Percentiles rank a stretch among this genome's conserved stretches.
phyloP scores from a whole-genome alignment of 2,888 invertebrate genomes.

The Epinotia brunnichana region DNA sequence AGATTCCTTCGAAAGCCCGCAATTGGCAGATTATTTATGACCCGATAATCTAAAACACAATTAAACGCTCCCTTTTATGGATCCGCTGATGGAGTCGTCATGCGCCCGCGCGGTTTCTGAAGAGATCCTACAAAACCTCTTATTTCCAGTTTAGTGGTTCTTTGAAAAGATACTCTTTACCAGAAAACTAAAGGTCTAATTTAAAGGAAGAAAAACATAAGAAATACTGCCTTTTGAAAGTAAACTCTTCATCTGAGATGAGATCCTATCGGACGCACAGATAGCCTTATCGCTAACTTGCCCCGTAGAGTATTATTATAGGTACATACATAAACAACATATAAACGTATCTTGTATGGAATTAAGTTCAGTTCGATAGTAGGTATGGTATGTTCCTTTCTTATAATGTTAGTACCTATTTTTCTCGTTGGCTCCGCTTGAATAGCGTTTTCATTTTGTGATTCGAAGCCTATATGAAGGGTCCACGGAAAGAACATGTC shows the following conservation, averaged over 20 bases:
- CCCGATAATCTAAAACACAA: conserved; percentile 50
- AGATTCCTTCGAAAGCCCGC: background rate
- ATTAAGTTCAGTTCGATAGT: conserved; percentile 9
- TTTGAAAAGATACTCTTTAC: background rate
- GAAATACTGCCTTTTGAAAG: background rate
- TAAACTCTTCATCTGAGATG: conserved; percentile 49
- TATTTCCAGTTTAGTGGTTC: background rate
- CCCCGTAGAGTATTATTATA: conserved; percentile 53
- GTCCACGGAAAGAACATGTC: too few species aligned
- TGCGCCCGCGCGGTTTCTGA: conserved; percentile 49
- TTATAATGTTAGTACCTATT: too few species aligned
- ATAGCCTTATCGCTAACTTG: conserved; percentile 64
- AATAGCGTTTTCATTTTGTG: too few species aligned
- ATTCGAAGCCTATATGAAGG: too few species aligned
- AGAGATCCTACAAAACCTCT: background rate
- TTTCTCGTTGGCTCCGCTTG: too few species aligned
- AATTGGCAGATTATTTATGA: conserved; percentile 41
- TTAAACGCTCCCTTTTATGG: conserved; percentile 51
- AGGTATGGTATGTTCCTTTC: background rate
- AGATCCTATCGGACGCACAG: conserved; percentile 61
- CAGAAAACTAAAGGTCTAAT: background rate
- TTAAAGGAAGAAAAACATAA: background rate
- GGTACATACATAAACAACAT: background rate
- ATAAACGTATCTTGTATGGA: conserved; percentile 6
- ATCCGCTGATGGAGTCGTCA: conserved; percentile 60